Conservation (phyloP, 2,888 invertebrate species). For the Brachyptera putata region DNA sequence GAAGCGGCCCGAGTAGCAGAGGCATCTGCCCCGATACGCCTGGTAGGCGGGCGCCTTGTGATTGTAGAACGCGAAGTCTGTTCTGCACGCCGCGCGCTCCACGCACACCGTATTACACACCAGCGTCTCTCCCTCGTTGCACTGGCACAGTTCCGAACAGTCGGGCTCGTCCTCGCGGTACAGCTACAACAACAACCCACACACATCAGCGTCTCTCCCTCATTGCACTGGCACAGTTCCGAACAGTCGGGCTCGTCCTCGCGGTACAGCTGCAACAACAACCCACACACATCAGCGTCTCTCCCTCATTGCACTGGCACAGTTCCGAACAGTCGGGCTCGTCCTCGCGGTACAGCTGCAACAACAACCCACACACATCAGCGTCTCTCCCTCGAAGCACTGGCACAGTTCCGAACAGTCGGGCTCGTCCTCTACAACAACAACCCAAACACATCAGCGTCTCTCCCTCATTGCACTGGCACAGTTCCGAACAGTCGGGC, state of each 20-base stretch:
- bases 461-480: conserved; percentile 74
- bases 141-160: conserved; percentile 86
- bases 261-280: conserved; percentile 68
- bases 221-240: conserved; percentile 82
- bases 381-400: conserved; percentile 70
- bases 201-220: conserved; percentile 62
- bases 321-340: conserved; percentile 88
- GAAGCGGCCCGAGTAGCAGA: conserved; percentile 87
- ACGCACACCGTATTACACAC: conserved; percentile 87
- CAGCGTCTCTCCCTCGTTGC: conserved; percentile 70
- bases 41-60: conserved; percentile 88
- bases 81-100: conserved; percentile 80
- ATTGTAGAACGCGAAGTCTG: conserved; percentile 82
- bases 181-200: conserved; percentile 55
- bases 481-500: conserved; percentile 85
- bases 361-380: conserved; percentile 61
- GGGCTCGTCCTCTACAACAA: conserved; percentile 75
- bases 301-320: conserved; percentile 76
- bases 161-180: conserved; percentile 82
- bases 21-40: conserved; percentile 81
- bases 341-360: conserved; percentile 74
- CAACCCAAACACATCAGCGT: conserved; percentile 63
- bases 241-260: conserved; percentile 87
- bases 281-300: conserved; percentile 64
- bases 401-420: conserved; percentile 89